Evolutionary conservation across 2,113 vertebrate genomes (phyloP).

Genomic region (Rhynchomys soricoides): DNA sequence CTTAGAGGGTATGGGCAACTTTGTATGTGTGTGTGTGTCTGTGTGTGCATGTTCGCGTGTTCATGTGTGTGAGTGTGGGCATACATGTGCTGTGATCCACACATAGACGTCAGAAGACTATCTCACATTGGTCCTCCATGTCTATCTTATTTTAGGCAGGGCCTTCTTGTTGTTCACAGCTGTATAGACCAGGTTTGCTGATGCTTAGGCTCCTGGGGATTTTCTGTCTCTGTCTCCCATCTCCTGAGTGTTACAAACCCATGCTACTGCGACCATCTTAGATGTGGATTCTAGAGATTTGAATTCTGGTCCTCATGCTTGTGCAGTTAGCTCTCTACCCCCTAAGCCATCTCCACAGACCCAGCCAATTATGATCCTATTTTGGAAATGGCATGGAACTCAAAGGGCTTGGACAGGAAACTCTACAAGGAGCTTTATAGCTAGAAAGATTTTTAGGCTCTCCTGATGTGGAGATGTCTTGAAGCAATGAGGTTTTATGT

Average conservation of each 20-base stretch:
- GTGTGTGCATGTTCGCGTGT: too few species aligned
- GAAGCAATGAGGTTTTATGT: conserved; percentile 54
- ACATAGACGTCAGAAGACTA: background rate
- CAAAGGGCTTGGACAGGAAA: background rate
- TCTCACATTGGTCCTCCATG: background rate
- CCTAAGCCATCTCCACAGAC: background rate
- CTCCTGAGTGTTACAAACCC: background rate
- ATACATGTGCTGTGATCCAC: background rate
- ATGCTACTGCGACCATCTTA: background rate
- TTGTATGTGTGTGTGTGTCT: background rate
- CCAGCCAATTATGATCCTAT: background rate
- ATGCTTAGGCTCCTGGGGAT: background rate
- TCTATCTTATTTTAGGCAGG: background rate
- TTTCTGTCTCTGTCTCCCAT: background rate
- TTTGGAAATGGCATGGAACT: background rate
- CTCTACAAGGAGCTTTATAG: conserved; percentile 19
- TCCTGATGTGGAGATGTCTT: conserved; percentile 51
- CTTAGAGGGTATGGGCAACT: background rate
- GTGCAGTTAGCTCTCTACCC: background rate
- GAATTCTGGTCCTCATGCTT: background rate
- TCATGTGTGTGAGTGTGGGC: background rate
- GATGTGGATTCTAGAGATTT: background rate
- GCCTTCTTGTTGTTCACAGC: background rate
- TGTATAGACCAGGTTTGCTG: background rate
- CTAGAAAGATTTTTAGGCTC: conserved; percentile 22